Base-by-base conservation (phyloP, 1,140 invertebrate species). In the Bombus impatiens region DNA sequence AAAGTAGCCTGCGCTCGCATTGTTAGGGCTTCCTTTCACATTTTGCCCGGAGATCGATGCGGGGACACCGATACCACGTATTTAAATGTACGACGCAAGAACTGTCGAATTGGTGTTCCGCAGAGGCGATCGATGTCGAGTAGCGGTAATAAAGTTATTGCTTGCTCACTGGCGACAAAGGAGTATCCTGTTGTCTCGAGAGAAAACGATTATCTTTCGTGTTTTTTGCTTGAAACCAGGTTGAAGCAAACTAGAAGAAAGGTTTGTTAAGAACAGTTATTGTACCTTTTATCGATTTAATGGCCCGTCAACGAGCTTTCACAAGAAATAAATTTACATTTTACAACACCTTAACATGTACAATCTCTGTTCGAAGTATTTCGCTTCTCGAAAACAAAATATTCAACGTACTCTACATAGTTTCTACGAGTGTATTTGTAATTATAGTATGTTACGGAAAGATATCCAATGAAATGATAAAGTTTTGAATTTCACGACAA, bases 1-100 rank as follows among this genome's bases (percentile, higher is more conserved):
- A 84, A 84, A 84, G 82, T 84, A 79, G 59, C 35, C n/a, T 67
- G 59, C 47, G 35, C 32, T 71, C 25, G 28, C 18, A 62, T 47
- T 74, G n/a, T 53, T 44, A 72, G 13, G 32, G 57, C 32, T 75
- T 53, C 71, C 57, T 77, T 77, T 78, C 65, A 40, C 62, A 40
- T 68, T 83, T 77, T 67, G 35, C 59, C 18, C 44, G 4, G 67
- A 22, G 22, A 35, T 13, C 47, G 47, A 53, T 22, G 47, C 47
- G 47, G 47, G 47, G 47, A 53, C 28, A n/a, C n/a, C 6, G 65
- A 57, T 40, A 68, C 18, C 22, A 5, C 37, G 40, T 8, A 6
- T 15, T 6, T n/a, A 25, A 47, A 67, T 6, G 59, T 76, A 67
- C 40, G 59, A 35, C 42, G 18, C 10, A 32, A 37, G 57, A 83